Evolutionary conservation across 1,140 invertebrate species (phyloP), one percentile per base, ranked within the genome.

Genomic region (Anoplophora glabripennis): DNA sequence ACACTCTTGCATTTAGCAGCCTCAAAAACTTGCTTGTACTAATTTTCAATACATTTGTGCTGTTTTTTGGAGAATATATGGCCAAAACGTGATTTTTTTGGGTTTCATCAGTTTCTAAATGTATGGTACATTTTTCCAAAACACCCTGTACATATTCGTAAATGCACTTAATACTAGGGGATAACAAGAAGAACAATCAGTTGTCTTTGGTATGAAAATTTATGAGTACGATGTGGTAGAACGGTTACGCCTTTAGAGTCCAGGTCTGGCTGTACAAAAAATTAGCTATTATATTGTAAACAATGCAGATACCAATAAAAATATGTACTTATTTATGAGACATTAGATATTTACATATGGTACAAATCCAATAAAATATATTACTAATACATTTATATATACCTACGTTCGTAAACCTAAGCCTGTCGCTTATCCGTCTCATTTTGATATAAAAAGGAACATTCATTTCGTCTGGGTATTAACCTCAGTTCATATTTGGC

Each of bases 381-480:
- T 65, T 61, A 66, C 57, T 61, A 58, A 40, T 55, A 63, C 52
- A 64, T 64, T 57, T 64, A 64, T 51, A 61, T 58, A 61, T 57
- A 55, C 12, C 12, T 34, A 42, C 34, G 28, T 49, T 12, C 35
- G n/a, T 33, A 28, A 14, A 14, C n/a, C 21, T 36, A 45, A 45
- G 15, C 40, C 40, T 36, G 33, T 44, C 21, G 14, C 14, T 17
- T 55, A 45, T 18, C 7, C 34, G 34, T 37, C 34, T 55, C 35
- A n/a, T 61, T 64, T 70, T 69, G 57, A 66, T 70, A 70, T 66
- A 65, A 70, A 68, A 71, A 71, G 69, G 69, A 71, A 71, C 69
- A 71, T 69, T 53, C 53, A 69, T 60, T 67, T 66, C 57, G 49
- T 61, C 59, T 65, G 67, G 61, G 61, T 61, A 54, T 61, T 61